Percentiles rank a stretch among this genome's conserved stretches.
Evolutionary conservation across 2,888 invertebrate genomes (phyloP).

Genomic region (Strigamia transsilvanica): DNA sequence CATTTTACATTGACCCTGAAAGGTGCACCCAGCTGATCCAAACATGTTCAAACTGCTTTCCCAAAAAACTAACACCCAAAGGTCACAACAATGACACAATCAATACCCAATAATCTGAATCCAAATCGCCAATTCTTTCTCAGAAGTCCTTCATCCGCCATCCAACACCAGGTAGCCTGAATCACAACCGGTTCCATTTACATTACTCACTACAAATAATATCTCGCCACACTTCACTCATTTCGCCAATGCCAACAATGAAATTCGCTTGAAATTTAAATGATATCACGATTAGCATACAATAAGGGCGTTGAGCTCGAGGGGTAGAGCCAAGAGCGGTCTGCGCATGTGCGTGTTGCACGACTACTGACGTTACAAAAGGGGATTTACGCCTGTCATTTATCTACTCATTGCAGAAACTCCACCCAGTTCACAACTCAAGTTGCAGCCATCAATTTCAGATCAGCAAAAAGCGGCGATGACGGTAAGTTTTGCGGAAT

Average conservation of each 20-base stretch:
- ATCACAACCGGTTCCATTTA: slow-evolving; percentile 2
- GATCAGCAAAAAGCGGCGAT: neutral
- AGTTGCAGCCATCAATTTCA: neutral
- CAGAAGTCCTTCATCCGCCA: neutral
- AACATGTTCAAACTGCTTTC: neutral
- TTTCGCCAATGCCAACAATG: neutral
- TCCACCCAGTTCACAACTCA: slow-evolving; percentile 30
- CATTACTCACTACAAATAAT: neutral
- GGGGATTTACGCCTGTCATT: slow-evolving; percentile 19
- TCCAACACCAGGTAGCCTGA: neutral
- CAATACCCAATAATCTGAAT: neutral
- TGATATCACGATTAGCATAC: slow-evolving; percentile 1
- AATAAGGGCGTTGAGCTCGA: slow-evolving; percentile 29
- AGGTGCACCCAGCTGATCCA: neutral
- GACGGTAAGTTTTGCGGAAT: slow-evolving; percentile 13
- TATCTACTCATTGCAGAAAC: slow-evolving; percentile 6
- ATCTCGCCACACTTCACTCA: neutral
- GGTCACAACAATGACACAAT: neutral
- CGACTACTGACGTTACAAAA: slow-evolving; percentile 15
- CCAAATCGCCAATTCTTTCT: neutral
- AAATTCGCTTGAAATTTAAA: neutral
- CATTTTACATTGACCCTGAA: neutral
- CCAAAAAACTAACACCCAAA: neutral
- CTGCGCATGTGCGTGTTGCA: neutral
- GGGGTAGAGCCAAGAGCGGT: neutral